These are phyloP conservation scores for Phalanger gymnotis DNA, from an alignment of 2,797 vertebrate genomes.

Conservation along the genomic window DNA sequence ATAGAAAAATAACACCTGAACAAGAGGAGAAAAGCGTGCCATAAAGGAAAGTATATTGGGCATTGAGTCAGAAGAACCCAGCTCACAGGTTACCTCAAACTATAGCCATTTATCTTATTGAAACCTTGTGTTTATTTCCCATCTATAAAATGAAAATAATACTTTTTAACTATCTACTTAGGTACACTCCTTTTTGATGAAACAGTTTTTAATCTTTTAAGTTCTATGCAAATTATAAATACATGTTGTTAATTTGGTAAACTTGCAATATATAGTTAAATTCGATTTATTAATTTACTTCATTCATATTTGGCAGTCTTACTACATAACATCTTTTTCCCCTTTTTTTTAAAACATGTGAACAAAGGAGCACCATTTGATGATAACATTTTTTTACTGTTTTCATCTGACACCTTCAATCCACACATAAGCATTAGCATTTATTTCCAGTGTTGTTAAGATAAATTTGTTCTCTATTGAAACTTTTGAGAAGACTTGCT, in stretches of 20 bases:
- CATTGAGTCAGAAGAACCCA: neutral
- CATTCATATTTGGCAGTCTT: neutral
- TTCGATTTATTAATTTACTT: neutral
- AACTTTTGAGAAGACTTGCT: neutral
- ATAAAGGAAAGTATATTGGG: neutral
- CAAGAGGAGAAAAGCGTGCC: neutral
- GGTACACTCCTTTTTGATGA: neutral
- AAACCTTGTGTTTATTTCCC: neutral
- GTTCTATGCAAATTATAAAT: neutral
- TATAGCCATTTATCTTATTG: neutral
- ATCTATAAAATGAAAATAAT: neutral
- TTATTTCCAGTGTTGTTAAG: neutral
- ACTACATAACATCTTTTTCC: neutral
- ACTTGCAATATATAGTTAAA: neutral
- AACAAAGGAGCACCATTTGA: neutral
- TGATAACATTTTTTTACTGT: neutral
- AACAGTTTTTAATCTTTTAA: neutral
- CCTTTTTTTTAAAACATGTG: neutral
- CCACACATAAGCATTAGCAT: neutral
- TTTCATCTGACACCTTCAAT: neutral
- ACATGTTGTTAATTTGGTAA: neutral
- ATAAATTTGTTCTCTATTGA: neutral
- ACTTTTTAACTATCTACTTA: neutral
- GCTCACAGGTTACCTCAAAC: neutral
- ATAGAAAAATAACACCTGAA: neutral